Evolutionary conservation across 2,797 vertebrate species (phyloP), one percentile per base, ranked within the genome.

Genomic region (Channallabes apus): DNA sequence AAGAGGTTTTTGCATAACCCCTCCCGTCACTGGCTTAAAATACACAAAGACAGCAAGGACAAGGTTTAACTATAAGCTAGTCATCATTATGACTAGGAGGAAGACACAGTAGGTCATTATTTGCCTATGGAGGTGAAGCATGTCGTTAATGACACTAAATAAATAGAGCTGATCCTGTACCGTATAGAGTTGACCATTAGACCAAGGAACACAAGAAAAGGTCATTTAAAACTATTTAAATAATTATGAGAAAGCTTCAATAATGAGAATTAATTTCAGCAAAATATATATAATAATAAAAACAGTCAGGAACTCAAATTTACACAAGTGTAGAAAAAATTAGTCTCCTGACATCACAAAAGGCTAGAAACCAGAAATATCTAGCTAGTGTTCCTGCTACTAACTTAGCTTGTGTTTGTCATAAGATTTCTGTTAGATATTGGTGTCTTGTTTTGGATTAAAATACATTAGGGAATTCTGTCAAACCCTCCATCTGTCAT

Each of bases 51-150:
- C 68, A 67, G 64, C 64, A 80, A 83, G 71, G 72, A 84, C 35
- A 77, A 72, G 77, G 64, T 58, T 71, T 17, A 32, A 8, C 84
- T 72, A 58, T 65, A 41, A 62, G 56, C 59, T 82, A 27, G 79
- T 29, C 12, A 15, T 72, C 54, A 51, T 18, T 59, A 80, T 62
- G 72, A 79, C 51, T 24, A 62, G 58, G 77, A 86, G 67, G 59
- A 86, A 69, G 80, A 82, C 76, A 69, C 76, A 41, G 69, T 56
- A 32, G 58, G 85, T 85, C 85, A 82, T 88, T 88, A 83, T 88
- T 88, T 89, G 85, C 84, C 18, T 84, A 80, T 82, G 86, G 86
- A 64, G 80, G 56, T 77, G 82, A 67, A 71, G 67, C 62, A 65
- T 71, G 35, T 61, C 46, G 2, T 62, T 35, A n/a, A 4, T 79